phyloP scores from a whole-genome alignment of 2,888 invertebrate genomes.

The Physocephala rufipes region DNA sequence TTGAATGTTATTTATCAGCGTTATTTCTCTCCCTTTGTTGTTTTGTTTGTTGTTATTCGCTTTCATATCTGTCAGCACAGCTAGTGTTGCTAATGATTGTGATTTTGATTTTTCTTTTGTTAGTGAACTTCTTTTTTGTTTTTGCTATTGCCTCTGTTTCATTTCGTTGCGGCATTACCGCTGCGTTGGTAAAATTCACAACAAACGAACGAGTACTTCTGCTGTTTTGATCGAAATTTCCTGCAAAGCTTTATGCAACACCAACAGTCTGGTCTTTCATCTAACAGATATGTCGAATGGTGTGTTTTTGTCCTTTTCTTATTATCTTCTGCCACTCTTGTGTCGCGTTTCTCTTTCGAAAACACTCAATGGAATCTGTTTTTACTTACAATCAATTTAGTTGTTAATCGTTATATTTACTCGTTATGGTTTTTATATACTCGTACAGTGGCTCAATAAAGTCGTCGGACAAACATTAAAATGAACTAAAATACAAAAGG shows the following conservation, averaged over 20 bases:
- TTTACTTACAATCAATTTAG: not conserved
- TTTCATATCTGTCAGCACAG: not conserved
- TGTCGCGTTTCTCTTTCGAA: too few relatives aligned
- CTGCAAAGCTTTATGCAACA: too few relatives aligned
- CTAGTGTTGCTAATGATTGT: not conserved
- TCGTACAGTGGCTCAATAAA: too few relatives aligned
- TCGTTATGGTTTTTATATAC: constrained; percentile 33
- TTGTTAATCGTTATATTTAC: constrained; percentile 45
- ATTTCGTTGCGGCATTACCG: too few relatives aligned
- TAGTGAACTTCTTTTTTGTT: not conserved
- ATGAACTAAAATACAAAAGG: too few relatives aligned
- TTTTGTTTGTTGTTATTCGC: not conserved
- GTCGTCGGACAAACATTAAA: too few relatives aligned
- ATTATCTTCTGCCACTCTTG: too few relatives aligned
- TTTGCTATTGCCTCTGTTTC: not conserved
- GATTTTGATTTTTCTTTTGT: not conserved
- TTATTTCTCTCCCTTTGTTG: not conserved
- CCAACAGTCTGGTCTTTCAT: not conserved
- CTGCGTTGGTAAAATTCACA: not conserved
- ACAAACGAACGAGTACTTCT: not conserved
- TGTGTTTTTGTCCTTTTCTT: too few relatives aligned
- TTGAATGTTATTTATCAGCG: too few relatives aligned
- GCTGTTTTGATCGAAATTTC: too few relatives aligned
- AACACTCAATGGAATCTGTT: too few relatives aligned
- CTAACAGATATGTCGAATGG: not conserved